Evolutionary conservation across 1,140 invertebrate species (phyloP).

Genomic region (Zaprionus ghesquierei): DNA sequence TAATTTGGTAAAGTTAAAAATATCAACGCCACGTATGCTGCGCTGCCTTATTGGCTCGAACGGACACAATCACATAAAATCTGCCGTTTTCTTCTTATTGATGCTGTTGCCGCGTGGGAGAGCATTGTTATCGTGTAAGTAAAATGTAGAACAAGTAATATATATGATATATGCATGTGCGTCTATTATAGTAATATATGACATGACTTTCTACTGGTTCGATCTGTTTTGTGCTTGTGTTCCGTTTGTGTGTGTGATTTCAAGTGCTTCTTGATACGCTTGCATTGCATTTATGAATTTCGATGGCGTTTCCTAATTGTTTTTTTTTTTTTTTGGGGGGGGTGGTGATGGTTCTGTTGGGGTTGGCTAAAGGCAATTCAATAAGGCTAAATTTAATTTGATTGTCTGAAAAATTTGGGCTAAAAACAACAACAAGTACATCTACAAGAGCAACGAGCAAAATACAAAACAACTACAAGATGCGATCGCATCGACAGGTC

Average conservation of each 20-base stretch:
- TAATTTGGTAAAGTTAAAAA: constrained; percentile 66
- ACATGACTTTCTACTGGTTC: not conserved
- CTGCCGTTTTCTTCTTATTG: constrained; percentile 46
- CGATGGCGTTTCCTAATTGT: constrained; percentile 14
- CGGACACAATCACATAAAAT: constrained; percentile 44
- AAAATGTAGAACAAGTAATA: constrained; percentile 61
- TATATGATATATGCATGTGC: constrained; percentile 13
- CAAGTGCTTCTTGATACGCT: constrained; percentile 20
- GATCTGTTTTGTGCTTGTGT: constrained; percentile 6
- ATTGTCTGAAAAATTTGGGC: constrained; percentile 59
- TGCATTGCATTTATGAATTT: constrained; percentile 51
- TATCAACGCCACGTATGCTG: constrained; percentile 72
- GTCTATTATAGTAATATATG: no score
- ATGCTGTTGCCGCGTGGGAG: constrained; percentile 65
- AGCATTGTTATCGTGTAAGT: constrained; percentile 64
- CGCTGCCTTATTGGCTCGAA: constrained; percentile 53
- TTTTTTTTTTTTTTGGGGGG: no score
- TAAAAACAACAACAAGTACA: constrained; percentile 32
- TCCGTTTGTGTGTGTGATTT: constrained; percentile 27
- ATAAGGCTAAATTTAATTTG: constrained; percentile 59
- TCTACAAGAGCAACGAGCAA: constrained; percentile 16
- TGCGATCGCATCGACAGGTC: constrained; percentile 62
- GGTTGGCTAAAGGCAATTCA: constrained; percentile 50
- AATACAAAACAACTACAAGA: constrained; percentile 23
- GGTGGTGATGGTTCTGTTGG: no score